Base-by-base conservation (phyloP, 2,888 invertebrate species). In the Limenitis camilla region DNA sequence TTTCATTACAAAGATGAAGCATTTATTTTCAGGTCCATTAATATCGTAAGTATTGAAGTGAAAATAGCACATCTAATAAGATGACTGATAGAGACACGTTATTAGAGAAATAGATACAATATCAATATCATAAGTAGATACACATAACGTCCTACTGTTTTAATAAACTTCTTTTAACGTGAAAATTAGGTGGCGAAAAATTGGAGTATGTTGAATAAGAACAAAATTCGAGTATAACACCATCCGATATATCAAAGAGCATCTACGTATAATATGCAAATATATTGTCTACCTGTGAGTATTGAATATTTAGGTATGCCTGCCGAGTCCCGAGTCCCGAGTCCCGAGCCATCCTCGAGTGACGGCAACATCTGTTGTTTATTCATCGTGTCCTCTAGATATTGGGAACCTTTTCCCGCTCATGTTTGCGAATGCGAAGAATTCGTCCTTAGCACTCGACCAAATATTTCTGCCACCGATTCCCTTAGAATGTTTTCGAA, bases 311-410 rank as follows among this genome's bases (percentile, higher is more conserved):
- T 57, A 54, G 53, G 53, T 40, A 45, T 45, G 39, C 40, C 41
- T 40, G 39, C 30, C 53, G 43, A 30, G 39, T 43, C 9, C 36
- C 30, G 38, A 30, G 39, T 43, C 9, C 36, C 30, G 38, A 30
- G 39, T 43, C 9, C 36, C 30, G 38, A 11, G 36, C 35, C 35
- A 35, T 49, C 39, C 39, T 44, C 44, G 29, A 53, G 43, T 56
- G 56, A 55, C 49, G 53, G 55, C 56, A 57, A 57, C 78, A 78
- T 67, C 73, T 76, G 77, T 72, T 81, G 77, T 80, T 80, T 80
- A 80, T 82, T 80, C 78, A 80, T 74, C 69, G 71, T 59, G 63
- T 58, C 66, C 68, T 62, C 61, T 61, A 61, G 65, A 68, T 71
- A 67, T 69, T 64, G 67, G 67, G 63, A 61, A 58, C 53, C 63